phyloP scores from a whole-genome alignment of 2,888 invertebrate species.

The Cantharis rufa region DNA sequence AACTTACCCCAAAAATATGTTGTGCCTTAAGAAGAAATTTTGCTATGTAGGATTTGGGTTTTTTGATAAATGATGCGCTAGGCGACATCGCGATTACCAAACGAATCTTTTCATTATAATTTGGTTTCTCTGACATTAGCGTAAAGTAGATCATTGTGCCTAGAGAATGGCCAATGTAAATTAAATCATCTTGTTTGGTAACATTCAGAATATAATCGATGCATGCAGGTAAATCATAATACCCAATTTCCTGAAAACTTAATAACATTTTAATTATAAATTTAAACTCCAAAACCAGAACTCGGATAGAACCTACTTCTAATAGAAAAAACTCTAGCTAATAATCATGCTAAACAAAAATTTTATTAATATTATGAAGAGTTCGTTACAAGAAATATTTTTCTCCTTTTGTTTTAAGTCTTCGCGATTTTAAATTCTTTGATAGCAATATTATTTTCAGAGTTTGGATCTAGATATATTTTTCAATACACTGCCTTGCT shows the following conservation, averaged over 20 bases:
- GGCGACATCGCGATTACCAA: conserved; percentile 72
- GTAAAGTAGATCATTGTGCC: conserved; percentile 74
- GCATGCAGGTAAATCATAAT: conserved; percentile 74
- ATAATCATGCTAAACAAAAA: too few relatives aligned
- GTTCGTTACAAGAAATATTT: too few relatives aligned
- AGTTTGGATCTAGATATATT: too few relatives aligned
- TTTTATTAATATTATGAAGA: too few relatives aligned
- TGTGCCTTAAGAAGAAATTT: not conserved
- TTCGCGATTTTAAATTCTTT: too few relatives aligned
- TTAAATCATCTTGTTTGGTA: conserved; percentile 65
- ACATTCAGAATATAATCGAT: conserved; percentile 69
- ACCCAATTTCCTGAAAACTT: not conserved
- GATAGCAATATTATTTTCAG: too few relatives aligned
- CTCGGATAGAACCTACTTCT: too few relatives aligned
- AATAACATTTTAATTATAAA: not conserved
- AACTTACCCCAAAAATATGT: not conserved
- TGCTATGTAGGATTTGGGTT: not conserved
- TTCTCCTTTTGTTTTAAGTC: too few relatives aligned
- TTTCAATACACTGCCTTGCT: too few relatives aligned
- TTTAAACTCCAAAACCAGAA: too few relatives aligned
- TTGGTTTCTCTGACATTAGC: conserved; percentile 66
- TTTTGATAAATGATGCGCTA: too few relatives aligned
- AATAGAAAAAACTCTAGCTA: too few relatives aligned
- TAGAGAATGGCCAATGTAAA: conserved; percentile 82
- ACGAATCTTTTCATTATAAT: conserved; percentile 68